Base-by-base conservation (phyloP, 2,888 invertebrate species). In the Drosophila melanosoma region DNA sequence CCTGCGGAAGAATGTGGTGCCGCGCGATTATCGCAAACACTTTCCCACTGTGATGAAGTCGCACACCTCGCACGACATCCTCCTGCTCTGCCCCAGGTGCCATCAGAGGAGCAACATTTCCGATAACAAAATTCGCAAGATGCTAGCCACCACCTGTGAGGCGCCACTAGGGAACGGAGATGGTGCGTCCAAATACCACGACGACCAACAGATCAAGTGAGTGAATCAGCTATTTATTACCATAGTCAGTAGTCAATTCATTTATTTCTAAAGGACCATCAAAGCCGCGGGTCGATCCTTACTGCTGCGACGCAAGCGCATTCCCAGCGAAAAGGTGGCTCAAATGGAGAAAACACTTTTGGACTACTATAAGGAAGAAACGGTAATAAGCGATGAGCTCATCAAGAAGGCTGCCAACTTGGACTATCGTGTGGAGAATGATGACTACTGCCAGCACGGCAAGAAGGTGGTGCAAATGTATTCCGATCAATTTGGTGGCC, bases 1-100 rank as follows among this genome's bases (percentile, higher is more conserved):
- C 86, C 95, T 96, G 63, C 93, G 96, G 26, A 97, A 97, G 92
- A 96, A 96, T 82, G 95, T 97, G n/a, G 96, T 97, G 38, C 97
- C 97, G 0, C 94, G 95, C 66, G 97, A 97, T 92, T 97, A 97
- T 89, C 94, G 97, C 75, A 96, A 95, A 93, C 95, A 95, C 79
- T 96, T 96, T 80, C 96, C 96, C 57, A 95, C 94, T 57, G 94
- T 96, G 48, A 95, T 97, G 95, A 97, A 97, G 91, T 95, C 96
- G 32, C 97, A 97, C 91, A 95, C 95, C 8, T 97, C 96, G 0
- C 97, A 97, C 92, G 97, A 97, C 93, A 95, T 97, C 53, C 92
- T 97, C 33, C 91, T 97, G 70, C 92, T 97, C 56, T 97, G 97
- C 92, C 94, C 94, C 45, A 69, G 84, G 1, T 97, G 97, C 90